Evolutionary conservation across 2,888 invertebrate species (phyloP).

Genomic region (Aelia acuminata): DNA sequence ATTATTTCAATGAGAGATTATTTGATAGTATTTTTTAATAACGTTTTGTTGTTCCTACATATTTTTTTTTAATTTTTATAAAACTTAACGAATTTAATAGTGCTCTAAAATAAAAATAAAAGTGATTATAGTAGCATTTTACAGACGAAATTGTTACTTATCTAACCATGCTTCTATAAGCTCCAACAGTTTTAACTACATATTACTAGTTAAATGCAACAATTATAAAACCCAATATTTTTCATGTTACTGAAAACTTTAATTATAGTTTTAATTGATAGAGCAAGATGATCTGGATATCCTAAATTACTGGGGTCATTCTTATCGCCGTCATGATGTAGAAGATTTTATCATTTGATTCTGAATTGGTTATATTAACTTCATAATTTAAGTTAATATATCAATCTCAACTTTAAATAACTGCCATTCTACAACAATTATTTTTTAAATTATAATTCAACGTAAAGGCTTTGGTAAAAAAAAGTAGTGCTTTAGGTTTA

Average conservation of each 20-base stretch:
- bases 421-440: too few relatives aligned
- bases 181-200: neutral
- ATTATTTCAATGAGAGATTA: too few relatives aligned
- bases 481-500: too few relatives aligned
- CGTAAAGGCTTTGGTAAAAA: neutral
- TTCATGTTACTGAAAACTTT: neutral
- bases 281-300: neutral
- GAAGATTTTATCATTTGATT: neutral
- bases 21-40: too few relatives aligned
- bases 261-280: neutral
- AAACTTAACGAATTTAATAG: neutral
- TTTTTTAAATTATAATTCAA: neutral
- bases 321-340: neutral
- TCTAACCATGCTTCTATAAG: neutral
- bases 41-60: neutral
- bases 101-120: neutral
- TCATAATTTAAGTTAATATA: too few relatives aligned
- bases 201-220: neutral
- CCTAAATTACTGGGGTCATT: neutral
- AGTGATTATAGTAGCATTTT: neutral
- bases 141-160: neutral
- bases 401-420: neutral
- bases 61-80: neutral
- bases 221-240: neutral
- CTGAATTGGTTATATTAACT: neutral